Base-by-base conservation (phyloP, 2,113 vertebrate genomes). In the Upupa epops region DNA sequence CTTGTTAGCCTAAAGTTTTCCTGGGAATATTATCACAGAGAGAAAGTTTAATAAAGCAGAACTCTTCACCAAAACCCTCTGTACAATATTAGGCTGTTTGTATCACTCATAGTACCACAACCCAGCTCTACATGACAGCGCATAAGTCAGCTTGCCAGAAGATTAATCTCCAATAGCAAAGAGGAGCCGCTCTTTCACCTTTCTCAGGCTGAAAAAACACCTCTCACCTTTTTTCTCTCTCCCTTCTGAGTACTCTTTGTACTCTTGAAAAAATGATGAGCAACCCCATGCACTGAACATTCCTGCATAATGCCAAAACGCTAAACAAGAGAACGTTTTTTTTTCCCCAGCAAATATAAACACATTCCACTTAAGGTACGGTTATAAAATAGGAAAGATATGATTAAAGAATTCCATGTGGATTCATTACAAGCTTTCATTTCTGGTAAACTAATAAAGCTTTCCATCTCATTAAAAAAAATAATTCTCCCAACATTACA, bases 381-480 rank as follows among this genome's bases (percentile, higher is more conserved):
- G 92, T 89, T 95, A 96, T 94, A 96, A 95, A 95, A 96, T 86
- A 94, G 90, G 96, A 96, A 96, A 96, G 74, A 96, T 92, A 93
- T 90, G 94, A 96, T 97, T 96, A 94, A 97, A 95, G 87, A 93
- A 94, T 97, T 97, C 96, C 96, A 87, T 90, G 95, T 94, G 96
- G 96, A 96, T 95, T 96, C 95, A 95, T 96, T 97, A 86, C 72
- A 95, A 96, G 96, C 93, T 96, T 94, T 93, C 95, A 92, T 97
- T 97, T 98, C 96, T 97, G 93, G 96, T 97, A 96, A 97, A 96
- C 92, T 96, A 97, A 96, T 95, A 97, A 97, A 96, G 92, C 70
- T 97, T 98, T 97, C 96, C 96, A 97, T 94, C 93, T 97, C 96
- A 94, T 96, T 66, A 80, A 18, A 9, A 49, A 42, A 68, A 95